phyloP scores from a whole-genome alignment of 2,797 vertebrate genomes.

The Danio kyathit region DNA sequence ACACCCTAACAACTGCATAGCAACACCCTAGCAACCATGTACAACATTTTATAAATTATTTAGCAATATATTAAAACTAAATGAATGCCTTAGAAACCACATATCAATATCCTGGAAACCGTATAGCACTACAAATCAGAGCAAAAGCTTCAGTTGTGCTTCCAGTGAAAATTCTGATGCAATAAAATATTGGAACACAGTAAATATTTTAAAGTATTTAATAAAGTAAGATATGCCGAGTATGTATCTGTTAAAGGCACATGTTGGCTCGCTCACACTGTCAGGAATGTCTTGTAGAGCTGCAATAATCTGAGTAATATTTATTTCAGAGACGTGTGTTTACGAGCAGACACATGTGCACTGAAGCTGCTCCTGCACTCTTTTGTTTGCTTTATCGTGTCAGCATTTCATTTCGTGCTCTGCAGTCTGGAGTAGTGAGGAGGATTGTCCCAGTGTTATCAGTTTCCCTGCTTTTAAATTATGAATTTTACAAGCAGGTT shows the following conservation, averaged over 20 bases:
- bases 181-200: conserved; percentile 19
- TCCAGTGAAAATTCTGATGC: conserved; percentile 19
- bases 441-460: conserved; percentile 42
- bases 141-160: conserved; percentile 12
- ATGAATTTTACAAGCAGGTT: conserved; percentile 14
- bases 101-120: background rate
- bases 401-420: conserved; percentile 41
- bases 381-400: conserved; percentile 45
- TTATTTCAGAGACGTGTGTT: background rate
- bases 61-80: background rate
- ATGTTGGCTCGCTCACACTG: background rate
- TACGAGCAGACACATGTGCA: background rate
- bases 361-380: background rate
- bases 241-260: background rate
- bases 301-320: background rate
- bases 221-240: background rate
- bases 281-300: background rate
- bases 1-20: background rate
- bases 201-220: background rate
- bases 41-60: background rate
- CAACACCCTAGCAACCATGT: background rate
- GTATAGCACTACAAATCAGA: background rate
- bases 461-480: conserved; percentile 34
- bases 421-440: background rate
- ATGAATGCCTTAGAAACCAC: background rate